Evolutionary conservation across 2,113 vertebrate genomes (phyloP).

Genomic region (Probosciger aterrimus): DNA sequence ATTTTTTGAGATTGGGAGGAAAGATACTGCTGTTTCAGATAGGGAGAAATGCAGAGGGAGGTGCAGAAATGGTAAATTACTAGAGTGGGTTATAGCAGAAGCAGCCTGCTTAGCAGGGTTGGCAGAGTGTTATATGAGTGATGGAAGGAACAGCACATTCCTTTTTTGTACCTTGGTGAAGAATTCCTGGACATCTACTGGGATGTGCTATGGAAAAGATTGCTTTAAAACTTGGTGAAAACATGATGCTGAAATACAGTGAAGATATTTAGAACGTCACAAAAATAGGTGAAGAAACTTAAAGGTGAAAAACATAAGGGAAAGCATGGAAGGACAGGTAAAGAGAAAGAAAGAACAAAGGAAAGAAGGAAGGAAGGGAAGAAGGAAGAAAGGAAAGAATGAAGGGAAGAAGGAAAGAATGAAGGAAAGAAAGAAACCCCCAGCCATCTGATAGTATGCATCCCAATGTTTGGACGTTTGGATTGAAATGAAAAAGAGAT

Average conservation of each 20-base stretch:
- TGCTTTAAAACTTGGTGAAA: neutral
- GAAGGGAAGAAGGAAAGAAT: too few relatives aligned
- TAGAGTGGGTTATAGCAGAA: neutral
- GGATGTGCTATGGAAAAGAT: neutral
- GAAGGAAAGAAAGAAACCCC: neutral
- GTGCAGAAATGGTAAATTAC: neutral
- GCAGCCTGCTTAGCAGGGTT: neutral
- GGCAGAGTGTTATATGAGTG: neutral
- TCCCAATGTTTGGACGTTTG: neutral
- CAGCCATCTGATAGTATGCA: neutral
- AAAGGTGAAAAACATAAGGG: neutral
- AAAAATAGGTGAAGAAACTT: neutral
- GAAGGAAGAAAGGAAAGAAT: neutral
- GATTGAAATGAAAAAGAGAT: constrained; percentile 32
- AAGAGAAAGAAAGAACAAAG: neutral
- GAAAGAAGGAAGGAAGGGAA: neutral
- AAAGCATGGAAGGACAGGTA: neutral
- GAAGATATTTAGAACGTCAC: neutral
- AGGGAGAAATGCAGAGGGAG: neutral
- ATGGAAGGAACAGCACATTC: neutral
- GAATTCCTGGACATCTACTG: neutral
- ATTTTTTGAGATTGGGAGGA: neutral
- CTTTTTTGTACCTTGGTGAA: neutral
- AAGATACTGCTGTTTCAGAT: constrained; percentile 37
- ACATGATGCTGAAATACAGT: neutral